These are phyloP conservation scores for Papilio machaon DNA, from an alignment of 1,140 invertebrate species.

Conservation along the genomic window DNA sequence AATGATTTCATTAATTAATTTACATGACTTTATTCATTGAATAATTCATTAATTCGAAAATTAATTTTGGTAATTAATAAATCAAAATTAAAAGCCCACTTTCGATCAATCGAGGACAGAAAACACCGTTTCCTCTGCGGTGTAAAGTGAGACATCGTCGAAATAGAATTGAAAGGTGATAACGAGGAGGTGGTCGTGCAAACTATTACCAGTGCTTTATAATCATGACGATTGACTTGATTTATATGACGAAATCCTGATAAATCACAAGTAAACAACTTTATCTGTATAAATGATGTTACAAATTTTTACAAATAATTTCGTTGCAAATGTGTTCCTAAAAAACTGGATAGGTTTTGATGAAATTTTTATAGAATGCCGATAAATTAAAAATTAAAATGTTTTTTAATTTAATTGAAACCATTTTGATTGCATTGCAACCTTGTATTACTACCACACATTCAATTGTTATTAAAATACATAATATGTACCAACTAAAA, in stretches of 20 bases:
- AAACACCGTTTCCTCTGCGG: slow-evolving; percentile 85
- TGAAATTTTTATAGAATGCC: too few species aligned
- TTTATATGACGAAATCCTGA: neutral
- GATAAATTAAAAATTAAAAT: too few species aligned
- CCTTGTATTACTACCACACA: too few species aligned
- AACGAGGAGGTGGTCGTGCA: slow-evolving; percentile 76
- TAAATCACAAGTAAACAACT: neutral
- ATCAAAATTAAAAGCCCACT: neutral
- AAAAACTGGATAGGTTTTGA: too few species aligned
- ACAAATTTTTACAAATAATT: neutral
- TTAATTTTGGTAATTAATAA: too few species aligned
- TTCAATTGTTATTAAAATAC: too few species aligned
- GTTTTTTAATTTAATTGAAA: too few species aligned
- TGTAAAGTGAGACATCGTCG: slow-evolving; percentile 83
- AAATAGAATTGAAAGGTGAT: slow-evolving; percentile 86
- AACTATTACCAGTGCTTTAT: slow-evolving; percentile 81
- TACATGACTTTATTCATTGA: too few species aligned
- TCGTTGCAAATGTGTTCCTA: too few species aligned
- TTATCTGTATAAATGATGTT: neutral
- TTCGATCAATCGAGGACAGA: slow-evolving; percentile 84
- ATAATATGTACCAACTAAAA: neutral
- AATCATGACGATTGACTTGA: neutral
- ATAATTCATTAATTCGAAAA: too few species aligned
- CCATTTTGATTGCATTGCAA: too few species aligned
- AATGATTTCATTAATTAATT: neutral